phyloP scores from a whole-genome alignment of 2,888 invertebrate genomes.

The Iselma pallidipennis region DNA sequence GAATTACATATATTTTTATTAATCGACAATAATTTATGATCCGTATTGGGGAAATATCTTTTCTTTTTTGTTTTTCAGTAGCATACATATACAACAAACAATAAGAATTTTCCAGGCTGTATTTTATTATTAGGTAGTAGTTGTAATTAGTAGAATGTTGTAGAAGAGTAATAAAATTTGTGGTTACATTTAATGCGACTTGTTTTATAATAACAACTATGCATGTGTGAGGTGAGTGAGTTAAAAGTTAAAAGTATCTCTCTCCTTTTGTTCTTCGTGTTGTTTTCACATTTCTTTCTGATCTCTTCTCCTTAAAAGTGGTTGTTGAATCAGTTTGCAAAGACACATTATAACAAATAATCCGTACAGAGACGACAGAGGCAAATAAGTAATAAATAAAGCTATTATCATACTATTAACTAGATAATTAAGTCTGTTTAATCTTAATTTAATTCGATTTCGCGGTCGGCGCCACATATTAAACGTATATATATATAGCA shows the following conservation, averaged over 20 bases:
- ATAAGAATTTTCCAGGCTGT: not conserved
- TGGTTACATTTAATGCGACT: not conserved
- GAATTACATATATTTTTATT: no score
- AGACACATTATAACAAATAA: no score
- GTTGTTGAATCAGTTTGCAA: no score
- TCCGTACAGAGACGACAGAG: constrained; percentile 7
- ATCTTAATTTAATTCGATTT: constrained; percentile 47
- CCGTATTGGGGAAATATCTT: no score
- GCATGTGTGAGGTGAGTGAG: not conserved
- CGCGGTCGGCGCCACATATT: constrained; percentile 45
- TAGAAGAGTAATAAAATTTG: not conserved
- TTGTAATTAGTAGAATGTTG: not conserved
- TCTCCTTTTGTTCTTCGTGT: not conserved
- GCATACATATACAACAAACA: no score
- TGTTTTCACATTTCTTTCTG: no score
- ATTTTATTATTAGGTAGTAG: not conserved
- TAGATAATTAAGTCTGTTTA: constrained; percentile 43
- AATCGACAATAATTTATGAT: no score
- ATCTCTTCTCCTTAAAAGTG: no score
- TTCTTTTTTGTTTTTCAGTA: no score
- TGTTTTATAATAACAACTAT: not conserved
- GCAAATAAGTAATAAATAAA: constrained; percentile 38
- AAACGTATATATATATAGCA: no score
- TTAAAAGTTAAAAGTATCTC: not conserved
- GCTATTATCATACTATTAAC: constrained; percentile 43